A percentile compares a stretch with the other conserved stretches of the same genome.
Evolutionary conservation across 2,888 invertebrate species (phyloP).

Genomic region (Acholoe squamosa): DNA sequence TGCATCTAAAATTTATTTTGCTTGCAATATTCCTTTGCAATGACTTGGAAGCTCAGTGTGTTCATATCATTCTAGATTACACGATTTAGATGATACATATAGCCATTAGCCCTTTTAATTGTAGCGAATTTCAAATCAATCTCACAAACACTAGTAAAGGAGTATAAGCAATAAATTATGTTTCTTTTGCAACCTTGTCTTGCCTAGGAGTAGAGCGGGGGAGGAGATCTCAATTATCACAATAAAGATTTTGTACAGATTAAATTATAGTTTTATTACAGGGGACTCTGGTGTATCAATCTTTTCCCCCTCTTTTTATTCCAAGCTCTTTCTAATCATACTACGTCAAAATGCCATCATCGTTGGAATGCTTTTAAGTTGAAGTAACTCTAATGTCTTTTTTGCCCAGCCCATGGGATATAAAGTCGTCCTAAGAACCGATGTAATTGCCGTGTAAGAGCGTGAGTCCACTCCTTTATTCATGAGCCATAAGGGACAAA

Average conservation of each 20-base stretch:
- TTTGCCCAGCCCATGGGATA: not conserved
- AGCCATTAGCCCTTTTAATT: not conserved
- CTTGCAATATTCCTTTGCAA: too few relatives aligned
- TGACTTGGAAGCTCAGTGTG: too few relatives aligned
- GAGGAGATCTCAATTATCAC: constrained; percentile 25
- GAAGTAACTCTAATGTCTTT: constrained; percentile 28
- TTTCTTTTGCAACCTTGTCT: too few relatives aligned
- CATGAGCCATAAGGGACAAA: constrained; percentile 39
- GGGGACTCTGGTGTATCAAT: not conserved
- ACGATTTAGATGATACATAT: too few relatives aligned
- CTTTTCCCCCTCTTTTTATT: not conserved
- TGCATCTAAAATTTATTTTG: too few relatives aligned
- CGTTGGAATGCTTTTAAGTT: not conserved
- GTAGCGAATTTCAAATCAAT: not conserved
- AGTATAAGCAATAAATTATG: too few relatives aligned
- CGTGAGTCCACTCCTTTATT: constrained; percentile 47
- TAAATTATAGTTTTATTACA: not conserved
- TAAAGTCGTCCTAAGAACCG: constrained; percentile 29
- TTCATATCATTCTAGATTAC: too few relatives aligned
- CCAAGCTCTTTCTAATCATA: constrained; percentile 18
- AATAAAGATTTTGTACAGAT: constrained; percentile 20
- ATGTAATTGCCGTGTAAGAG: constrained; percentile 32
- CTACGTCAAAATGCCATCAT: constrained; percentile 30
- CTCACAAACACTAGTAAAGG: not conserved
- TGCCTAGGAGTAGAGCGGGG: too few relatives aligned